Conservation (phyloP, 2,113 vertebrate species). For the Paratilapia polleni region DNA sequence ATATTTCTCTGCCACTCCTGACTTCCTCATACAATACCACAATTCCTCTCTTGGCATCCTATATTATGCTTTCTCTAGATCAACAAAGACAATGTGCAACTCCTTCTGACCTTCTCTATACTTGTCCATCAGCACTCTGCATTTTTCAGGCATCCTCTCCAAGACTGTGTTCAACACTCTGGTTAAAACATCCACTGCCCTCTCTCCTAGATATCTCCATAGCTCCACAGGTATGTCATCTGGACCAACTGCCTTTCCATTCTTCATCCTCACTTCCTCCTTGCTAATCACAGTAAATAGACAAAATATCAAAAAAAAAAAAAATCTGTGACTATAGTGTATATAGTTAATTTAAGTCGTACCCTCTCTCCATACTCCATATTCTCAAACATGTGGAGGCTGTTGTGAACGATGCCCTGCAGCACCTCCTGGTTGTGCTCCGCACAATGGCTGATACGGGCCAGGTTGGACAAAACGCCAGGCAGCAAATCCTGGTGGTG, state of each 20-base stretch:
- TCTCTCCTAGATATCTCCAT: not conserved
- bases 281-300: not conserved
- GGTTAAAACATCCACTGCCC: not conserved
- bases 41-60: not conserved
- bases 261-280: not conserved
- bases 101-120: not conserved
- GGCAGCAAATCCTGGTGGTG: conserved; percentile 90
- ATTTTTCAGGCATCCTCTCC: not conserved
- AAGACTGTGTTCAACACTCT: not conserved
- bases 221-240: not conserved
- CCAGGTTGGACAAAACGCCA: conserved; percentile 88
- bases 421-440: conserved; percentile 94
- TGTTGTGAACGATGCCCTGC: conserved; percentile 92
- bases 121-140: not conserved
- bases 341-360: conserved; percentile 62
- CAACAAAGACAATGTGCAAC: too few relatives aligned
- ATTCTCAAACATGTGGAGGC: conserved; percentile 97
- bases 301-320: not conserved
- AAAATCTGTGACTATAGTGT: not conserved
- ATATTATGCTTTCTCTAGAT: too few relatives aligned
- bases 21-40: too few relatives aligned
- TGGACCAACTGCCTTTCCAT: not conserved
- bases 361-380: conserved; percentile 94
- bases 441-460: conserved; percentile 88
- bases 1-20: not conserved